Evolutionary conservation across 1,140 invertebrate genomes (phyloP).

Genomic region (Hyles euphorbiae): DNA sequence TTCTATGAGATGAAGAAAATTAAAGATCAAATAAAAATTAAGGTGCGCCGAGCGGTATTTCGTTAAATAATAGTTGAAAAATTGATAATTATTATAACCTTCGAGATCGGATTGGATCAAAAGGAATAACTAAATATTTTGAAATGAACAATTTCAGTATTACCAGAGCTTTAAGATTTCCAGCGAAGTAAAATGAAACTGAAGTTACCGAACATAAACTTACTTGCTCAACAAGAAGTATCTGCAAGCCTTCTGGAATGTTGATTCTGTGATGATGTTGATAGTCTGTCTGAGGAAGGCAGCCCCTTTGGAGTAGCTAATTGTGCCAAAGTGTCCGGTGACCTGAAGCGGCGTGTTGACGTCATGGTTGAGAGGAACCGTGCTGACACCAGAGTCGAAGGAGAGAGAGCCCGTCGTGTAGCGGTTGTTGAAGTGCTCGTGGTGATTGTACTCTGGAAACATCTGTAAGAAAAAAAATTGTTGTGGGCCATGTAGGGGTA

Average conservation of each 20-base stretch:
- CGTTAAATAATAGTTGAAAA: too few relatives aligned
- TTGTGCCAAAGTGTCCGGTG: conserved; percentile 80
- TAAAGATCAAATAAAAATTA: too few relatives aligned
- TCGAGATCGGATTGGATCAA: too few relatives aligned
- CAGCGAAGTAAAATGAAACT: too few relatives aligned
- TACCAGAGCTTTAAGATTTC: too few relatives aligned
- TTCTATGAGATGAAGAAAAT: too few relatives aligned
- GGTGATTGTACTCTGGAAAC: conserved; percentile 70
- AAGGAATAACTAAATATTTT: too few relatives aligned
- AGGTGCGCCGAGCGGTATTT: too few relatives aligned
- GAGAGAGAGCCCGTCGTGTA: conserved; percentile 80
- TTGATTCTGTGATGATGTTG: conserved; percentile 79
- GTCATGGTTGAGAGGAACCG: conserved; percentile 78
- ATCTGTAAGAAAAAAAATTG: conserved; percentile 42
- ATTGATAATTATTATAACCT: too few relatives aligned
- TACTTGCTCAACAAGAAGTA: conserved; percentile 67
- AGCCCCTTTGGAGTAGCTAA: conserved; percentile 83
- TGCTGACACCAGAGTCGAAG: conserved; percentile 79
- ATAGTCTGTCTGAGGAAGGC: conserved; percentile 86
- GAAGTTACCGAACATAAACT: conserved; percentile 13
- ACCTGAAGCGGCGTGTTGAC: conserved; percentile 78
- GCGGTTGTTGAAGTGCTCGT: conserved; percentile 78
- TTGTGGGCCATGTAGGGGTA: too few relatives aligned
- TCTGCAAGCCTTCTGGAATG: conserved; percentile 79
- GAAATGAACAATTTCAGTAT: too few relatives aligned